These are phyloP conservation scores for Rhyzopertha dominica DNA, from an alignment of 1,140 invertebrate species.

Conservation along the genomic window DNA sequence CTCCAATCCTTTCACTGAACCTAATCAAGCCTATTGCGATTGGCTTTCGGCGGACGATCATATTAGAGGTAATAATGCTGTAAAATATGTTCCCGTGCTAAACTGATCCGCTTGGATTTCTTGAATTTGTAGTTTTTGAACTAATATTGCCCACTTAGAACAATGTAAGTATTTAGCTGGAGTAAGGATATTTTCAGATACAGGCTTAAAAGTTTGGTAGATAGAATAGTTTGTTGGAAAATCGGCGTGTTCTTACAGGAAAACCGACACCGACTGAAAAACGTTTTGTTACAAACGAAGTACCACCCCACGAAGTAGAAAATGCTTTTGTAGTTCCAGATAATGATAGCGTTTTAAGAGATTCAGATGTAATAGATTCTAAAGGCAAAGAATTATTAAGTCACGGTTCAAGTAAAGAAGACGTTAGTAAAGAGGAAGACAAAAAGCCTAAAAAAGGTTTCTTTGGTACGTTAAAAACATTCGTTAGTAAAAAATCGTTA, in stretches of 20 bases:
- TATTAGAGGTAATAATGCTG: conserved; percentile 38
- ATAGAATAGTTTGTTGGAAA: conserved; percentile 45
- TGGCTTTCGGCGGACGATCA: conserved; percentile 35
- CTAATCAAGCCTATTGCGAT: conserved; percentile 40
- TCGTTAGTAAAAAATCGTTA: conserved; percentile 38
- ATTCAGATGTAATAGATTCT: not conserved
- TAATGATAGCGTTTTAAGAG: too few relatives aligned
- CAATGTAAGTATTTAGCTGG: conserved; percentile 24
- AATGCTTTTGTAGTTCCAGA: too few relatives aligned
- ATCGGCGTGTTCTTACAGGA: conserved; percentile 47
- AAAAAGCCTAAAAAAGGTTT: conserved; percentile 41
- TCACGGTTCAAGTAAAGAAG: conserved; percentile 15
- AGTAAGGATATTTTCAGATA: conserved; percentile 41
- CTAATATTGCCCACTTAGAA: conserved; percentile 22
- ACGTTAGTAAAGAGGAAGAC: conserved; percentile 27
- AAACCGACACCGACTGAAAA: conserved; percentile 39
- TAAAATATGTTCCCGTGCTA: conserved; percentile 19
- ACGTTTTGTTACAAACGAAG: conserved; percentile 40
- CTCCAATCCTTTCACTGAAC: conserved; percentile 16
- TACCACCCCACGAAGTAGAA: too few relatives aligned
- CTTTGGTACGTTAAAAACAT: conserved; percentile 40
- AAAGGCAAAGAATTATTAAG: conserved; percentile 11
- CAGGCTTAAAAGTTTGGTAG: conserved; percentile 37
- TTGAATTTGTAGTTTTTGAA: conserved; percentile 30
- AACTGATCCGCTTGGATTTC: conserved; percentile 41